phyloP scores from a whole-genome alignment of 2,888 invertebrate genomes.

The Nymphalis polychloros region DNA sequence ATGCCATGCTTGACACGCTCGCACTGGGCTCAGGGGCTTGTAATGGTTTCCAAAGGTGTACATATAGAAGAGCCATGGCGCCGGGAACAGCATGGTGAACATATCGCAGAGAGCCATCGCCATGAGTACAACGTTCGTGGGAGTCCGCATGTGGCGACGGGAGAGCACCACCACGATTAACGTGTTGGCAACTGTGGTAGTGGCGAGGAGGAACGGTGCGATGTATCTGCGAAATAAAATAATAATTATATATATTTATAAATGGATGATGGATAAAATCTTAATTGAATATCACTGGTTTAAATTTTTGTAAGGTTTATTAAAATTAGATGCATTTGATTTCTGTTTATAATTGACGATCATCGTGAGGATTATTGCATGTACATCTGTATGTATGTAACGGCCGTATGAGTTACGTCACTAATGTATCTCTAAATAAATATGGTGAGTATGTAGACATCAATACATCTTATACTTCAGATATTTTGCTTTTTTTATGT shows the following conservation, averaged over 20 bases:
- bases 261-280: background rate
- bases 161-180: slow-evolving; percentile 94
- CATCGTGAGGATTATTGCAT: too few relatives aligned
- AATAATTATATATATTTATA: background rate
- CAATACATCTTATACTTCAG: too few relatives aligned
- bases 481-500: too few relatives aligned
- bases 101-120: slow-evolving; percentile 98
- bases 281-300: background rate
- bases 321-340: too few relatives aligned
- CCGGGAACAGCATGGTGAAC: slow-evolving; percentile 94
- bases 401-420: too few relatives aligned
- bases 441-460: too few relatives aligned
- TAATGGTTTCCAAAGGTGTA: slow-evolving; percentile 94
- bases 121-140: slow-evolving; percentile 95
- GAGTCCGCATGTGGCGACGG: slow-evolving; percentile 94
- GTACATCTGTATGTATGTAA: too few relatives aligned
- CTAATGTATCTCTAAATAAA: too few relatives aligned
- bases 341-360: too few relatives aligned
- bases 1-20: slow-evolving; percentile 90
- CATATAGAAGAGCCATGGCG: slow-evolving; percentile 95
- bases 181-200: slow-evolving; percentile 95
- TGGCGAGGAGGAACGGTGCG: slow-evolving; percentile 91
- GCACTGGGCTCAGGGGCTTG: slow-evolving; percentile 88
- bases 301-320: background rate
- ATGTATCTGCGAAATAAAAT: slow-evolving; percentile 72